A percentile compares a stretch with the other conserved stretches of the same genome.
phyloP scores from a whole-genome alignment of 1,140 invertebrate species.

The Cotesia vestalis region DNA sequence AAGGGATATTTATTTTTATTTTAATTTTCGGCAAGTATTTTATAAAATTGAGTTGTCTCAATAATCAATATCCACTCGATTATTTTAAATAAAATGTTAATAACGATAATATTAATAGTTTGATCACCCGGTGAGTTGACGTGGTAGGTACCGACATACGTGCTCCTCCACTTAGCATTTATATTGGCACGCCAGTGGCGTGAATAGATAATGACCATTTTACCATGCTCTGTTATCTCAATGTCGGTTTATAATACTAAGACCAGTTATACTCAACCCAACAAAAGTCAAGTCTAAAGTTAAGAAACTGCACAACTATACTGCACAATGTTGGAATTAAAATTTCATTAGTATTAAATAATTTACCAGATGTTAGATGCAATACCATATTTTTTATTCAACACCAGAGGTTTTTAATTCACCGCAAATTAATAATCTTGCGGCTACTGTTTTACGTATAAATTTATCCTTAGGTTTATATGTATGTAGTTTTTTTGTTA shows the following conservation, averaged over 20 bases:
- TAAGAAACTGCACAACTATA: too few relatives aligned
- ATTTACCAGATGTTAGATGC: slow-evolving; percentile 1
- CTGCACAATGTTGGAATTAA: not conserved
- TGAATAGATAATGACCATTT: slow-evolving; percentile 45
- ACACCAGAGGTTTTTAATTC: slow-evolving; percentile 10
- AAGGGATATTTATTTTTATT: too few relatives aligned
- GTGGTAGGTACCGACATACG: slow-evolving; percentile 30
- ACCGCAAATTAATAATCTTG: slow-evolving; percentile 1
- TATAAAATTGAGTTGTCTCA: not conserved
- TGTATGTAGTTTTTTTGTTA: too few relatives aligned
- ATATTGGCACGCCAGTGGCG: slow-evolving; percentile 44
- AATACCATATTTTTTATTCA: slow-evolving; percentile 7
- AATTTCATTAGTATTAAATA: slow-evolving; percentile 12
- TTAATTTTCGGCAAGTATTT: too few relatives aligned
- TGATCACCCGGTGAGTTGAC: slow-evolving; percentile 30
- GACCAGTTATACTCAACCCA: slow-evolving; percentile 20
- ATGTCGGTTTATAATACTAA: slow-evolving; percentile 25
- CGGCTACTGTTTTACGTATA: slow-evolving; percentile 11
- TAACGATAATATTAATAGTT: slow-evolving; percentile 11
- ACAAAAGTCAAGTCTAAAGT: too few relatives aligned
- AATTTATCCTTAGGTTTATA: too few relatives aligned
- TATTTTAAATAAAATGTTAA: not conserved
- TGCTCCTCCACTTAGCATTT: slow-evolving; percentile 41
- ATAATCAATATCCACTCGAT: not conserved
- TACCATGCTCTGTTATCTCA: slow-evolving; percentile 37